Percentiles rank a stretch among this genome's conserved stretches.
Conservation (phyloP, 2,797 vertebrate genomes). For the Eulemur coronatus region DNA sequence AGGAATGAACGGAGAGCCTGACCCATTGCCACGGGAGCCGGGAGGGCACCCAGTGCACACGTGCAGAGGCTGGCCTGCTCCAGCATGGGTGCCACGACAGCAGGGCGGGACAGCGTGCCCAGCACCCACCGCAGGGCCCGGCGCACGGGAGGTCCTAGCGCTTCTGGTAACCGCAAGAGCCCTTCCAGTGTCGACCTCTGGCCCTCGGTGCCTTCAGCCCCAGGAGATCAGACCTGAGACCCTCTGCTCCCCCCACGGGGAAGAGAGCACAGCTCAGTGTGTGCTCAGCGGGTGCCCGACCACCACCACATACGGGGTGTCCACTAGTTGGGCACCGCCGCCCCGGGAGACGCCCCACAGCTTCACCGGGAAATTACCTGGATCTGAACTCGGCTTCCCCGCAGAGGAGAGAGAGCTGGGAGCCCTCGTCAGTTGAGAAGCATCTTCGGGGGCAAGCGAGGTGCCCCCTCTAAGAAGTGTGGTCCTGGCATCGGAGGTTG, state of each 20-base stretch:
- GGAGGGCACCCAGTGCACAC: rapidly evolving
- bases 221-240: neutral
- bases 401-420: rapidly evolving
- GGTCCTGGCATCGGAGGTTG: neutral
- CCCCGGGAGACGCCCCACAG: neutral
- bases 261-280: neutral
- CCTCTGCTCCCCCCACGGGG: neutral
- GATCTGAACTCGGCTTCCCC: neutral
- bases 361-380: conserved; percentile 34
- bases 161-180: neutral
- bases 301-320: neutral
- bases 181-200: neutral
- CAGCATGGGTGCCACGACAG: rapidly evolving
- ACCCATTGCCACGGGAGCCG: neutral
- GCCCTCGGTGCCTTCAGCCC: neutral
- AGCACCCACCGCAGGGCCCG: neutral
- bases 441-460: neutral
- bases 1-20: rapidly evolving
- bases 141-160: neutral
- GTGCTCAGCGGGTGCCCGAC: neutral
- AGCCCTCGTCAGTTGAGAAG: neutral
- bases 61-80: neutral
- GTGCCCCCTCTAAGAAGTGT: neutral
- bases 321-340: rapidly evolving
- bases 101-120: neutral